Evolutionary conservation across 1,140 invertebrate genomes (phyloP).

Genomic region (Gonatopus flavifemur): DNA sequence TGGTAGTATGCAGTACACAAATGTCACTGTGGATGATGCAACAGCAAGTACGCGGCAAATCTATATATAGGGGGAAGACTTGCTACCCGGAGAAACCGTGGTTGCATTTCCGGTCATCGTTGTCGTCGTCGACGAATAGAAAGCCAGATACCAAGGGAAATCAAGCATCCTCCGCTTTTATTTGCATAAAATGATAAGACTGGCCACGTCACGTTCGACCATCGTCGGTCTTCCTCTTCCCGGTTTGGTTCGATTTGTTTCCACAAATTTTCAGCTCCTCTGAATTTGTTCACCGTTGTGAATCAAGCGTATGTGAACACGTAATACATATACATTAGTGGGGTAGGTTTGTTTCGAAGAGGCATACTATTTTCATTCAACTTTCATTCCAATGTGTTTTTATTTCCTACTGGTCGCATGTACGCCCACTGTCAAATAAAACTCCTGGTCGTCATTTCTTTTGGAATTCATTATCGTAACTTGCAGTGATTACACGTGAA

Average conservation of each 20-base stretch:
- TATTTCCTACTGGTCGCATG: too few species aligned
- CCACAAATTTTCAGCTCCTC: neutral
- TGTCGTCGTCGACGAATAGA: neutral
- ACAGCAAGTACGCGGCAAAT: too few species aligned
- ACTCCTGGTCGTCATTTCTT: too few species aligned
- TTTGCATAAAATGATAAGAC: constrained; percentile 60
- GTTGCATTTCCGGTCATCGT: constrained; percentile 14
- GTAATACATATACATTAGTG: too few species aligned
- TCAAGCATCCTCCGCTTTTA: constrained; percentile 52
- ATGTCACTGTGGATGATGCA: neutral
- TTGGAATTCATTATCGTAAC: too few species aligned
- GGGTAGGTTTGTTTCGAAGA: too few species aligned
- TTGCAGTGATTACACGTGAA: too few species aligned
- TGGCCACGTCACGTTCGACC: constrained; percentile 44
- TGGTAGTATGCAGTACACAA: neutral
- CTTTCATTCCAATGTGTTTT: too few species aligned
- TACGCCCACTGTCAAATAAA: too few species aligned
- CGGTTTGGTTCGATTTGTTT: neutral
- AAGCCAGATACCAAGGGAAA: constrained; percentile 53
- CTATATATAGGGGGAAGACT: neutral
- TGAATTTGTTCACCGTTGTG: too few species aligned
- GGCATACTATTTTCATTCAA: too few species aligned
- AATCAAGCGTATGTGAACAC: too few species aligned
- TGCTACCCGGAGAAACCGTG: neutral
- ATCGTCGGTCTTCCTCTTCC: constrained; percentile 21